Base-by-base conservation (phyloP, 2,888 invertebrate genomes). In the Barypeithes pellucidus region DNA sequence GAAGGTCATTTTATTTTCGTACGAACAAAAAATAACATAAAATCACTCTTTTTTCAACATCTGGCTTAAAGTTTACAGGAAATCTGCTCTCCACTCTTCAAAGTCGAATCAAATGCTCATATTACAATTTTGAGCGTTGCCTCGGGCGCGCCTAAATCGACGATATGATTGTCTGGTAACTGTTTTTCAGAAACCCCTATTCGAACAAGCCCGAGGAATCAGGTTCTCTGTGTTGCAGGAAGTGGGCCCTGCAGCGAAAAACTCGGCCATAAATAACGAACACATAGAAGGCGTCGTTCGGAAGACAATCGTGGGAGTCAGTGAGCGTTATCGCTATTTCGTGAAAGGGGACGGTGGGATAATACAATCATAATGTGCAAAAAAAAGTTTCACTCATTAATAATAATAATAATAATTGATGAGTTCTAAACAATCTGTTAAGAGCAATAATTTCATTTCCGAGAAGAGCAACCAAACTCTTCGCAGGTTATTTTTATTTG, bases 251-350 rank as follows among this genome's bases (percentile, higher is more conserved):
- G 33, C 22, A 33, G 54, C 54, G 11, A 16, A 57, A 54, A 57
- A 57, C 9, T 33, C 33, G 54, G 11, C 14, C 54, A 57, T 57
- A 57, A 57, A 57, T 57, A 50, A 50, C 54, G 16, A 57, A 50
- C 18, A 57, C 54, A 57, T 57, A 16, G 22, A 57, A 57, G 54
- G 54, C 36, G 33, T 52, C n/a, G n/a, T 57, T 18, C 7, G 11
- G 16, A 57, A 57, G 54, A 57, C 33, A 57, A 33, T 57, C 54
- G 54, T 57, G 54, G 54, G 54, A 57, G 54, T 57, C 33, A 33
- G n/a, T 1, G 54, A 52, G 52, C 52, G 12, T 29, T 52, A 29
- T 52, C 52, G 52, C 29, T 24, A 29, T 22, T 29, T 29, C 7
- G 20, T 29, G 12, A 16, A 14, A 57, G 54, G 16, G 36, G 29